Evolutionary conservation across 2,797 vertebrate genomes (phyloP), one percentile per base, ranked within the genome.

Genomic region (Spheniscus humboldti): DNA sequence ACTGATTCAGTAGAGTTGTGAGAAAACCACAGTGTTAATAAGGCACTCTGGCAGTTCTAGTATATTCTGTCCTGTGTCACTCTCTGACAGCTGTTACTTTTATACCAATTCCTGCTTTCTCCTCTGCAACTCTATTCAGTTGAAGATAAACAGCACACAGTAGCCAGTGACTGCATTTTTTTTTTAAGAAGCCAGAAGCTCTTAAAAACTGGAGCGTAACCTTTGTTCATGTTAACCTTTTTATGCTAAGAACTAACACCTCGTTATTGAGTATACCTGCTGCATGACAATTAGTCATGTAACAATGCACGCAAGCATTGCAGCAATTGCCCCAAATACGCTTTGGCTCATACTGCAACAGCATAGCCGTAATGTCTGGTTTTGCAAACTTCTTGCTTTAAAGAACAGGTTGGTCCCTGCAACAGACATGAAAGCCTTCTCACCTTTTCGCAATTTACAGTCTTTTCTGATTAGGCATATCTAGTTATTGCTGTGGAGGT

Each of bases 251-350:
- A 39, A 10, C 30, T 20, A 37, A 9, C 28, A 1, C 50, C 11
- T 33, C 0, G 15, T 15, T 24, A 18, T 0, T 2, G 13, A 39
- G 27, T 1, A 0, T 22, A 31, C 14, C 41, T 31, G 66, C n/a
- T 6, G 18, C 35, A 8, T 2, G 25, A 5, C 55, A 33, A 14
- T 4, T 3, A 37, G 9, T 8, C 8, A 13, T 0, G 9, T 14
- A 33, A 22, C 24, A 3, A 8, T 0, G 10, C 52, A 15, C 4
- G 0, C 60, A 25, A 7, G 52, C 28, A 3, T 2, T 10, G 53
- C 9, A 0, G 35, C 28, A 1, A 7, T 4, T 11, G 48, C 55
- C 50, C 35, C 15, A 27, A 23, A 6, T 3, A 23, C 39, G 1
- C 35, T 9, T 1, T 1, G 17, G 11, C 30, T 45, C 48, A 4